These are phyloP conservation scores for Drosophila paramelanica DNA, from an alignment of 2,888 invertebrate genomes.

Conservation along the genomic window DNA sequence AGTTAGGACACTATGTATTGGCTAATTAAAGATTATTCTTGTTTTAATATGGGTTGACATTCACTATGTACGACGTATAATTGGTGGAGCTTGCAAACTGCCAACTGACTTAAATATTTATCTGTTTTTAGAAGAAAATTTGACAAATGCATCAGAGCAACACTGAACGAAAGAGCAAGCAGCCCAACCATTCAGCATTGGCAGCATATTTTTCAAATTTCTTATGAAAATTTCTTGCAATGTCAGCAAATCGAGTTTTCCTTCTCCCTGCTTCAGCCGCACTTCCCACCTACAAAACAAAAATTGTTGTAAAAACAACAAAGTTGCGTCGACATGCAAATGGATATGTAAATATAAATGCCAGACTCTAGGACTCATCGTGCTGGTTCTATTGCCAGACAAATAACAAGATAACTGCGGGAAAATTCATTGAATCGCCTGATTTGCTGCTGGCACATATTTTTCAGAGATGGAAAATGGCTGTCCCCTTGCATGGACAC, in stretches of 20 bases:
- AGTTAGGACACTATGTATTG: too few relatives aligned
- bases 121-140: slow-evolving; percentile 14
- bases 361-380: background rate
- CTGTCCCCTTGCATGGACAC: slow-evolving; percentile 4
- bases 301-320: slow-evolving; percentile 39
- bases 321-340: slow-evolving; percentile 12
- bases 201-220: slow-evolving; percentile 28
- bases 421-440: slow-evolving; percentile 34
- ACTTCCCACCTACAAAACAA: slow-evolving; percentile 5
- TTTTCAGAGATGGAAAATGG: slow-evolving; percentile 21
- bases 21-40: background rate
- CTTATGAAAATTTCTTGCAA: slow-evolving; percentile 19
- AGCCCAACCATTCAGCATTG: slow-evolving; percentile 3
- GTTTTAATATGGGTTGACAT: background rate
- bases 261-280: background rate
- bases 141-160: slow-evolving; percentile 18
- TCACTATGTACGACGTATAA: background rate
- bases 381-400: background rate
- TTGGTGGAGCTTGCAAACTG: background rate
- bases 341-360: slow-evolving; percentile 18
- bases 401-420: slow-evolving; percentile 17
- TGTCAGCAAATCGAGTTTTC: slow-evolving; percentile 8
- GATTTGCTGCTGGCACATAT: slow-evolving; percentile 42
- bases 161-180: background rate
- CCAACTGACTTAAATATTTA: background rate